These are phyloP conservation scores for Achlya flavicornis DNA, from an alignment of 2,888 invertebrate species.

Conservation along the genomic window DNA sequence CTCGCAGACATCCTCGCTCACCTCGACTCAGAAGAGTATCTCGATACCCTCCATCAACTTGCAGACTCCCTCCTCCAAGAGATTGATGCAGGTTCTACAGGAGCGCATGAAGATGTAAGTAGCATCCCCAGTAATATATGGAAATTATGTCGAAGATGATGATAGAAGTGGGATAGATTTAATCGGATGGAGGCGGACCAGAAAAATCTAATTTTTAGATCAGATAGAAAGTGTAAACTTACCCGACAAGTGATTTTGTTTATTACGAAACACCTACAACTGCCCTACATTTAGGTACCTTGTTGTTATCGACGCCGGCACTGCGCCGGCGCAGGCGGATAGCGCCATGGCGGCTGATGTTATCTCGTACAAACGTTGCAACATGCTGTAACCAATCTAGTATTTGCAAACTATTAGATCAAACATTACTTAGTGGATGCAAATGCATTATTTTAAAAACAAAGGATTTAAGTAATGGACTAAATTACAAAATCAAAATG, in stretches of 20 bases:
- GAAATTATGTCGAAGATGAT: not conserved
- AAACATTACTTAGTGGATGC: not conserved
- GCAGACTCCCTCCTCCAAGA: slow-evolving; percentile 93
- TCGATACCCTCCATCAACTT: slow-evolving; percentile 90
- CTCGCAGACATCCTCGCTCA: slow-evolving; percentile 93
- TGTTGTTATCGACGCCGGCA: not conserved
- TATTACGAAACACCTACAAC: not conserved
- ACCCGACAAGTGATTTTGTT: not conserved
- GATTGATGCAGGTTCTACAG: slow-evolving; percentile 88
- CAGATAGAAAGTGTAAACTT: too few species aligned
- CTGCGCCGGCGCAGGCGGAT: not conserved
- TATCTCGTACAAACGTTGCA: slow-evolving; percentile 20
- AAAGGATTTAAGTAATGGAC: not conserved
- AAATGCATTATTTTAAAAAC: not conserved
- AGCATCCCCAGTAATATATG: slow-evolving; percentile 2
- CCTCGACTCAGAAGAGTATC: slow-evolving; percentile 89
- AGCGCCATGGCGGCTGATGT: slow-evolving; percentile 13
- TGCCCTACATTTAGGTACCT: slow-evolving; percentile 4
- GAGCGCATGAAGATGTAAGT: slow-evolving; percentile 87
- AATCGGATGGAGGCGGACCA: too few species aligned
- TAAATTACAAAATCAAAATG: too few species aligned
- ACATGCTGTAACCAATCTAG: slow-evolving; percentile 6
- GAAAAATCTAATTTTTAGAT: too few species aligned
- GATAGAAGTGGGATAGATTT: not conserved
- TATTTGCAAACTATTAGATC: not conserved